A percentile compares a stretch with the other conserved stretches of the same genome.
Conservation (phyloP, 1,140 invertebrate species). For the Eufriesea mexicana region DNA sequence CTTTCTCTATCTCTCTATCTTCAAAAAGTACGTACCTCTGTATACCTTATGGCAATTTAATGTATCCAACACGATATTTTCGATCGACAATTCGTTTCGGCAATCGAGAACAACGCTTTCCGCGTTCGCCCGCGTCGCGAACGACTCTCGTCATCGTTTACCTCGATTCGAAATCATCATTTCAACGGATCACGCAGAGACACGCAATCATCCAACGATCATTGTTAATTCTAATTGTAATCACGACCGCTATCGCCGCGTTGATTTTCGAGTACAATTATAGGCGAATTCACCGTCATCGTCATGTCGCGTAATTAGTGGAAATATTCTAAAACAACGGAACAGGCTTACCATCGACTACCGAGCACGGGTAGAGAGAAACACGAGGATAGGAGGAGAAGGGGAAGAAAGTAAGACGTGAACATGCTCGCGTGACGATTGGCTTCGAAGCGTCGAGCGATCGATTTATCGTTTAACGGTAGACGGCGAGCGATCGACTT, state of each 20-base stretch:
- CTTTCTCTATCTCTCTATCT: constrained; percentile 49
- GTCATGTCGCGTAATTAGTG: constrained; percentile 42
- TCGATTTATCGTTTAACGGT: constrained; percentile 1
- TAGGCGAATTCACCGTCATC: constrained; percentile 44
- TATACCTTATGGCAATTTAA: constrained; percentile 57
- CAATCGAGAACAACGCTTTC: constrained; percentile 1
- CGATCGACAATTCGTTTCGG: constrained; percentile 21
- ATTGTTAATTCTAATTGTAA: constrained; percentile 65
- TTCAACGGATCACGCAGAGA: constrained; percentile 37
- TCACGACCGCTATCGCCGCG: constrained; percentile 63
- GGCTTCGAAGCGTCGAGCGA: constrained; percentile 17
- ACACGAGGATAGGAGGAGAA: background rate
- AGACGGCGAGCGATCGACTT: constrained; percentile 32
- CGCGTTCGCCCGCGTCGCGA: background rate
- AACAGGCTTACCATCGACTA: constrained; percentile 36
- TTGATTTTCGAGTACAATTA: constrained; percentile 30
- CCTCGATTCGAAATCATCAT: constrained; percentile 36
- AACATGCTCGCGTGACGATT: constrained; percentile 7
- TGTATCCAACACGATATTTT: constrained; percentile 34
- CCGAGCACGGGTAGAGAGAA: background rate
- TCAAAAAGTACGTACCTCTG: constrained; percentile 53
- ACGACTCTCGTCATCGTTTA: constrained; percentile 22
- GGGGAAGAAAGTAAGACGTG: background rate
- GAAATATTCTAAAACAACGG: constrained; percentile 23
- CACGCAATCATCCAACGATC: constrained; percentile 46